Percentiles rank a stretch among this genome's conserved stretches.
phyloP scores from a whole-genome alignment of 1,140 invertebrate genomes.

The Oppia nitens region DNA sequence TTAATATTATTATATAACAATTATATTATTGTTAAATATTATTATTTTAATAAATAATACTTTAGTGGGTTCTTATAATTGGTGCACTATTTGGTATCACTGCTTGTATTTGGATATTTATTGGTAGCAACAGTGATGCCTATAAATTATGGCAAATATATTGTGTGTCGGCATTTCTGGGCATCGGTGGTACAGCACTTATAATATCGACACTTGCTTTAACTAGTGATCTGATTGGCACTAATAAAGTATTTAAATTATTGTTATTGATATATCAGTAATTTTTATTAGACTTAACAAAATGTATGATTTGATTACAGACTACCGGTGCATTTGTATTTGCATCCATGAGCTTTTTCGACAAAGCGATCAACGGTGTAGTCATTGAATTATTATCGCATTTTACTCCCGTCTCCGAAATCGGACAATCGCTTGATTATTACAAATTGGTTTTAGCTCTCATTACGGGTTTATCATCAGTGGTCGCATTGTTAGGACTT shows the following conservation, averaged over 20 bases:
- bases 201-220: conserved; percentile 70
- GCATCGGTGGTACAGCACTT: conserved; percentile 62
- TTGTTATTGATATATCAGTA: no score
- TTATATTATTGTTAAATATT: no score
- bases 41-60: no score
- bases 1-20: conserved; percentile 38
- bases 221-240: conserved; percentile 72
- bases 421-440: no score
- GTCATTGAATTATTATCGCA: neutral
- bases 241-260: conserved; percentile 49
- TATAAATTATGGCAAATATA: conserved; percentile 51
- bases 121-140: conserved; percentile 33
- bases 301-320: no score
- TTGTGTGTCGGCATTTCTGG: conserved; percentile 50
- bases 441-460: no score
- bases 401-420: neutral
- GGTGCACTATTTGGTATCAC: conserved; percentile 44
- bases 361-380: neutral
- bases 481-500: no score
- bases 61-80: no score
- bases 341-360: conserved; percentile 11
- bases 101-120: conserved; percentile 49
- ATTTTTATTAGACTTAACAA: no score
- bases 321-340: conserved; percentile 18
- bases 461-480: no score